These are phyloP conservation scores for Suncus etruscus DNA, from an alignment of 2,113 vertebrate genomes.

Conservation along the genomic window DNA sequence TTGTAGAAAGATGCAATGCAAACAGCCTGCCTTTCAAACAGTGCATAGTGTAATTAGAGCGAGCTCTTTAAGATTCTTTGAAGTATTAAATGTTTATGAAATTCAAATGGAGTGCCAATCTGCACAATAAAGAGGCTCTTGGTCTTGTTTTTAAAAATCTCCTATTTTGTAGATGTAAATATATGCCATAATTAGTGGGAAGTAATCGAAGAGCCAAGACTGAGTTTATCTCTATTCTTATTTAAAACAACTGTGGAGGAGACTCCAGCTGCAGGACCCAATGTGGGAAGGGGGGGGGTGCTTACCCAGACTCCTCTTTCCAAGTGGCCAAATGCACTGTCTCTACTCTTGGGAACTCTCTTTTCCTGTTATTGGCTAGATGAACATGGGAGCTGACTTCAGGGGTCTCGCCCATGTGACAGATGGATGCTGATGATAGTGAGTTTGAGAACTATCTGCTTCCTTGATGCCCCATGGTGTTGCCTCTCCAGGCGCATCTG, in stretches of 20 bases:
- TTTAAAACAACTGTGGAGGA: constrained; percentile 89
- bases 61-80: constrained; percentile 95
- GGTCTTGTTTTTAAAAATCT: constrained; percentile 86
- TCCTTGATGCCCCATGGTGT: background rate
- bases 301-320: constrained; percentile 69
- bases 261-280: constrained; percentile 83
- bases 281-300: constrained; percentile 73
- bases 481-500: background rate
- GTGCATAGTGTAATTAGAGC: constrained; percentile 90
- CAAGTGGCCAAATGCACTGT: accelerated
- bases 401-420: constrained; percentile 68
- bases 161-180: constrained; percentile 90
- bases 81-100: constrained; percentile 96
- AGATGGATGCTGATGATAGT: constrained; percentile 80
- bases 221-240: constrained; percentile 88
- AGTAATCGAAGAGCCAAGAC: constrained; percentile 85
- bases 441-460: constrained; percentile 43
- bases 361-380: too few relatives aligned
- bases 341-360: background rate
- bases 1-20: constrained; percentile 96
- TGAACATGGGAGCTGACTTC: background rate
- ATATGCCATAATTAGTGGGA: constrained; percentile 90
- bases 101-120: constrained; percentile 95
- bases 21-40: constrained; percentile 93
- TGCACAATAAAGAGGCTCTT: constrained; percentile 93